A percentile compares a stretch with the other conserved stretches of the same genome.
Conservation (phyloP, 2,113 vertebrate species). For the Sturnus vulgaris region DNA sequence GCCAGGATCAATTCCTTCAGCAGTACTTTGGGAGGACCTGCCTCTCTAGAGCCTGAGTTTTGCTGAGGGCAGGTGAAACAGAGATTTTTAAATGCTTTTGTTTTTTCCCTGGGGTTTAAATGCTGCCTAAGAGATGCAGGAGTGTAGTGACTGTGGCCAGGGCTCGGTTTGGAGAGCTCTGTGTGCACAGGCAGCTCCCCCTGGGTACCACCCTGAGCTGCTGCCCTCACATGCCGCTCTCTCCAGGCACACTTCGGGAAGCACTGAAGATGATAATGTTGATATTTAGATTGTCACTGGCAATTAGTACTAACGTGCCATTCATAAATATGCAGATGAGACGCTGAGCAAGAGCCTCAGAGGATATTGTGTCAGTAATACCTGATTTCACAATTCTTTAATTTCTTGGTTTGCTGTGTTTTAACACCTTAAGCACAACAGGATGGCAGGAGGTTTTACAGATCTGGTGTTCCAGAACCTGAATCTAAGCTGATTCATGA, state of each 20-base stretch:
- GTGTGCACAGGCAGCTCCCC: neutral
- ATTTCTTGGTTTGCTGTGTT: neutral
- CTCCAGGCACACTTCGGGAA: neutral
- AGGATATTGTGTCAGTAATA: neutral
- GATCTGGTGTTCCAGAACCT: neutral
- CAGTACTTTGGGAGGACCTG: neutral
- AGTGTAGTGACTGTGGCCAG: fast-evolving
- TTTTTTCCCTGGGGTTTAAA: neutral
- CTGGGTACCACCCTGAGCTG: neutral
- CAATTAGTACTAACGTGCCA: neutral
- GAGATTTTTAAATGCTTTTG: neutral
- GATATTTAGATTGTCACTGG: neutral
- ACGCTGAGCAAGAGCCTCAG: neutral
- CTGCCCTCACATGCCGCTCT: neutral
- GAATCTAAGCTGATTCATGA: neutral
- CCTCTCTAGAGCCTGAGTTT: neutral
- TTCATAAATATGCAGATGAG: neutral
- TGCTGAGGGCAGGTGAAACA: neutral
- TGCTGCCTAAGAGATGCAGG: neutral
- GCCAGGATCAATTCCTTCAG: neutral
- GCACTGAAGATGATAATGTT: neutral
- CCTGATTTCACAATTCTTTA: neutral
- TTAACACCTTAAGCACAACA: neutral
- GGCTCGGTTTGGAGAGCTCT: neutral
- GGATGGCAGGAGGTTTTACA: neutral